These are phyloP conservation scores for Pseudonaja textilis DNA, from an alignment of 2,113 vertebrate species.

Conservation along the genomic window DNA sequence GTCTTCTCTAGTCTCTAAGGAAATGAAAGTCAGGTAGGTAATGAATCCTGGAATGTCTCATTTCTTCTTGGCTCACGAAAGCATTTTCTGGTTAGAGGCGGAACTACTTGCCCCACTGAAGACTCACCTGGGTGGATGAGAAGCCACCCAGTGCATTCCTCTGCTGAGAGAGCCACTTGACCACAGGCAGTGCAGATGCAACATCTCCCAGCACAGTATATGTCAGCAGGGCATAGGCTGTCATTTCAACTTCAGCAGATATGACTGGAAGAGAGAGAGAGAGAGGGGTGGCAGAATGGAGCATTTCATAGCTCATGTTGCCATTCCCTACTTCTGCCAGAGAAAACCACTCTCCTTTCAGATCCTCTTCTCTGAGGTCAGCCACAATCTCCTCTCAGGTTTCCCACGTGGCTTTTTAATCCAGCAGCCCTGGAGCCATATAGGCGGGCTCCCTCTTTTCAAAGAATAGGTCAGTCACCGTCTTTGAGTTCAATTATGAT, in stretches of 20 bases:
- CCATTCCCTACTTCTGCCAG: neutral
- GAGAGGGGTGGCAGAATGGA: neutral
- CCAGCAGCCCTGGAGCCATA: neutral
- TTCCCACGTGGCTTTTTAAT: neutral
- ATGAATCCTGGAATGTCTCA: neutral
- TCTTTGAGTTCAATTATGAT: neutral
- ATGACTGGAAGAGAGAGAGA: constrained; percentile 72
- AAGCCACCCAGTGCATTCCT: constrained; percentile 89
- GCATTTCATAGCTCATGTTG: neutral
- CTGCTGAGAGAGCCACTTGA: constrained; percentile 93
- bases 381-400: neutral
- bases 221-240: constrained; percentile 86
- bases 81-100: neutral
- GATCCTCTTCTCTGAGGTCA: neutral
- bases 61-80: neutral
- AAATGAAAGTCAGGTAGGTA: neutral
- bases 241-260: constrained; percentile 94
- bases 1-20: neutral
- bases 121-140: constrained; percentile 86
- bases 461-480: neutral
- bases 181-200: constrained; percentile 85
- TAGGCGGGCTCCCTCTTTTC: neutral
- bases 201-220: constrained; percentile 86
- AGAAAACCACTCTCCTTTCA: neutral
- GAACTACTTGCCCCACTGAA: neutral